Evolutionary conservation across 2,797 vertebrate genomes (phyloP), one percentile per base, ranked within the genome.

Genomic region (Tragopan temminckii): DNA sequence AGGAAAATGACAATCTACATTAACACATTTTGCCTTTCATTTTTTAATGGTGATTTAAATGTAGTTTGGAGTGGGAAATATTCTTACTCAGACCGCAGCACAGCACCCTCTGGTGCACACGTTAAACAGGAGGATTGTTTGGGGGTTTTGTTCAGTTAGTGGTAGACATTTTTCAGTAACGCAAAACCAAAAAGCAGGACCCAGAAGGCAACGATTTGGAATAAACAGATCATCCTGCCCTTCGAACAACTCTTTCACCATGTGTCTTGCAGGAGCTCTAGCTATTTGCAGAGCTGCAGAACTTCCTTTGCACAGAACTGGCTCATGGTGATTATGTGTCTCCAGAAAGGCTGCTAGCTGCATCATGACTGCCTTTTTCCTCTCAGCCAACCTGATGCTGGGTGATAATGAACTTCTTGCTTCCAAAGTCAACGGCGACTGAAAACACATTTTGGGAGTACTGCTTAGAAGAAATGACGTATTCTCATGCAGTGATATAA

Each of bases 81-180:
- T 23, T 83, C 94, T 84, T 70, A 24, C 82, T 85, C 84, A 90
- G 95, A 95, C 95, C 95, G 66, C 89, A 66, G 90, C 87, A 94
- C 58, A 97, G 96, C 97, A 96, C 96, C 97, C 97, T 95, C 97
- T 97, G 96, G 96, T 96, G 96, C 81, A 40, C 87, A 72, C 59
- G 80, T 68, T 84, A 95, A 87, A 87, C 50, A 93, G 92, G 77
- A 96, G 69, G 58, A 95, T 81, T 20, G 13, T 84, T 89, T 48
- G 3, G 50, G 91, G 53, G 52, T 84, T 94, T 93, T 90, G 59
- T 90, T 95, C 88, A 36, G 89, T 89, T 92, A 94, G 92, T 90
- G 91, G 85, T 61, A 89, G 85, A 62, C 42, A 33, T 94, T 91
- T 97, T 95, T 96, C 95, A 89, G 91, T 94, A 96, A 82, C 62